Conservation (phyloP, 2,888 invertebrate genomes). For the Pilophorus perplexus region DNA sequence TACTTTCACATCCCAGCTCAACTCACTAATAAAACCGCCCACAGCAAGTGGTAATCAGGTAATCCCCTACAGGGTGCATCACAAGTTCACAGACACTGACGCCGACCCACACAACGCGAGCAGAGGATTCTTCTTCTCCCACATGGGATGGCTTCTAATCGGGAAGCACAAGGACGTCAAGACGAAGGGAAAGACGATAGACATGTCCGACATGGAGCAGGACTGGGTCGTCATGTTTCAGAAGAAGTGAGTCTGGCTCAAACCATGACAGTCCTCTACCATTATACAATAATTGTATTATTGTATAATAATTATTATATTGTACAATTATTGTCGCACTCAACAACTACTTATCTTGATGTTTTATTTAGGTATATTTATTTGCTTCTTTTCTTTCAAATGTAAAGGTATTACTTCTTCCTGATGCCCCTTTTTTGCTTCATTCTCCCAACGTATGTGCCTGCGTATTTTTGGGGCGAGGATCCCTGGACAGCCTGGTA, state of each 20-base stretch:
- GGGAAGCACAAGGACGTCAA: slow-evolving; percentile 86
- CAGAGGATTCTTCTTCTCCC: slow-evolving; percentile 92
- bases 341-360: too few relatives aligned
- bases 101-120: slow-evolving; percentile 85
- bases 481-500: slow-evolving; percentile 72
- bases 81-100: too few relatives aligned
- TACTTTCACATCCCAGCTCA: too few relatives aligned
- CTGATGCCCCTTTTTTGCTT: slow-evolving; percentile 78
- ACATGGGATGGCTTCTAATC: slow-evolving; percentile 89
- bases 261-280: too few relatives aligned
- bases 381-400: too few relatives aligned
- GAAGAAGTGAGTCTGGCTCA: slow-evolving; percentile 71
- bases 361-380: too few relatives aligned
- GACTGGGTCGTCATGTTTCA: slow-evolving; percentile 86
- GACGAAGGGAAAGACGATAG: slow-evolving; percentile 74
- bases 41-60: too few relatives aligned
- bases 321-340: too few relatives aligned
- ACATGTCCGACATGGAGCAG: slow-evolving; percentile 78
- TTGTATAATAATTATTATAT: too few relatives aligned
- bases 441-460: slow-evolving; percentile 73
- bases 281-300: too few relatives aligned
- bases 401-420: too few relatives aligned
- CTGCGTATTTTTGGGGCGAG: slow-evolving; percentile 75
- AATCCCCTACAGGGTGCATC: slow-evolving; percentile 67
- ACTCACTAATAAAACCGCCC: too few relatives aligned